These are phyloP conservation scores for Salarias fasciatus DNA, from an alignment of 2,797 vertebrate species.

Conservation along the genomic window DNA sequence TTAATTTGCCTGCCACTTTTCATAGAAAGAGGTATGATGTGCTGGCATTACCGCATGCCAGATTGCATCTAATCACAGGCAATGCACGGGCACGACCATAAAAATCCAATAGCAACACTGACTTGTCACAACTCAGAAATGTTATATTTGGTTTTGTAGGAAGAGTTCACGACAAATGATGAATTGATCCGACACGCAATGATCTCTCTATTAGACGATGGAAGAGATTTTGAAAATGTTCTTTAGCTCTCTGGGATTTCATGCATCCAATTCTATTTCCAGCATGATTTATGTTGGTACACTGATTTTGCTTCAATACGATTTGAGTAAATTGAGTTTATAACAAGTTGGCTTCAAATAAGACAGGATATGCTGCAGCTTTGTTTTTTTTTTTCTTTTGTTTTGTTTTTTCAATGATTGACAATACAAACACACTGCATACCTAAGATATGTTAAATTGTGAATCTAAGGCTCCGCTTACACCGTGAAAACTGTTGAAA, in stretches of 20 bases:
- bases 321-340: too few species aligned
- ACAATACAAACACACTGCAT: too few species aligned
- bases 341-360: too few species aligned
- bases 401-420: too few species aligned
- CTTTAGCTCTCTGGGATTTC: background rate
- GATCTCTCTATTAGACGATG: background rate
- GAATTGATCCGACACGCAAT: background rate
- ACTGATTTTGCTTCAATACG: too few species aligned
- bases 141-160: background rate
- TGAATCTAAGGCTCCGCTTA: too few species aligned
- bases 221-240: background rate
- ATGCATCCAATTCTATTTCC: background rate
- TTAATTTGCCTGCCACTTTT: background rate
- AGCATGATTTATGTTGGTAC: too few species aligned
- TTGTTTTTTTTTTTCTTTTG: too few species aligned
- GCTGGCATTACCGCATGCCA: background rate
- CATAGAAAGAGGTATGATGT: conserved; percentile 2
- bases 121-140: background rate
- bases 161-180: background rate
- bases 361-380: too few species aligned
- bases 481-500: too few species aligned
- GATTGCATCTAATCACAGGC: background rate
- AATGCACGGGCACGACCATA: background rate
- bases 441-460: too few species aligned
- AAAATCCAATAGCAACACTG: background rate